phyloP scores from a whole-genome alignment of 2,113 vertebrate genomes.

The Cheilinus undulatus region DNA sequence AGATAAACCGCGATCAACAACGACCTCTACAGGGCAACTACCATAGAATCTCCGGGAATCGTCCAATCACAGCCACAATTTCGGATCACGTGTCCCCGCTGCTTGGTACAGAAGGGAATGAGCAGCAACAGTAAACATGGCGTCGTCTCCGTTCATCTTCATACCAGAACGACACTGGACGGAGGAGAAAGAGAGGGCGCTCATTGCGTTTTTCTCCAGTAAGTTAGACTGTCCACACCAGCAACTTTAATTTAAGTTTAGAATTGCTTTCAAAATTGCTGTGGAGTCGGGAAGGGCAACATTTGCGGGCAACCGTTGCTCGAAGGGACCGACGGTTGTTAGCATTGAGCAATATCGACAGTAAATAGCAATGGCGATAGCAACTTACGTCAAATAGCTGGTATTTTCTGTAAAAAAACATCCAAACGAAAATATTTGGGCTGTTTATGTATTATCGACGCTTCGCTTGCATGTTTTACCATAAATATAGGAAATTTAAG shows the following conservation, averaged over 20 bases:
- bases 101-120: not conserved
- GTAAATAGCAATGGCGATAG: constrained; percentile 52
- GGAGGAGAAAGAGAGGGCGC: constrained; percentile 65
- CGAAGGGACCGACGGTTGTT: not conserved
- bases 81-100: constrained; percentile 34
- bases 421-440: not conserved
- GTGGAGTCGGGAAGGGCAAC: constrained; percentile 12
- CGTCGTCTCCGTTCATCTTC: constrained; percentile 36
- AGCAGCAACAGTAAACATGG: constrained; percentile 62
- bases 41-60: not conserved
- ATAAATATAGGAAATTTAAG: not conserved
- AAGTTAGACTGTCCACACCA: not conserved
- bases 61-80: constrained; percentile 33
- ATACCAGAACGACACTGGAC: constrained; percentile 59
- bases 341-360: constrained; percentile 24
- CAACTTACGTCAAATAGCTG: constrained; percentile 40
- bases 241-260: not conserved
- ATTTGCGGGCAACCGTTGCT: constrained; percentile 65
- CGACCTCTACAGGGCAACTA: constrained; percentile 61
- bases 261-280: not conserved
- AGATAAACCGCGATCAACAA: not conserved
- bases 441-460: not conserved
- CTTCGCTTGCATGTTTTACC: not conserved
- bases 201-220: constrained; percentile 68
- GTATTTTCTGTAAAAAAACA: not conserved